Evolutionary conservation across 1,140 invertebrate genomes (phyloP).

Genomic region (Neelides sp.): DNA sequence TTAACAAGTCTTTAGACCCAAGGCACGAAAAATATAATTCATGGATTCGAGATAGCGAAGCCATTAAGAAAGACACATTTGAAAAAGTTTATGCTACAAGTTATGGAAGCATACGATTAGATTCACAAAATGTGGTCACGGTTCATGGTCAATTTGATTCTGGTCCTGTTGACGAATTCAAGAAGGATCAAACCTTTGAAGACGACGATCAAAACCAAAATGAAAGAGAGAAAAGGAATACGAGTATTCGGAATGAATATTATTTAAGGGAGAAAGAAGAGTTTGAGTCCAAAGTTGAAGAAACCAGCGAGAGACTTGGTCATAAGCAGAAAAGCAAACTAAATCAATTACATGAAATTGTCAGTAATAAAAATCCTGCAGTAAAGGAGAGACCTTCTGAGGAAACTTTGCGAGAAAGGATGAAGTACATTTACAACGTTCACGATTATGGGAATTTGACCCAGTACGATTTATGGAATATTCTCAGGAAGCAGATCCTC

Average conservation of each 20-base stretch:
- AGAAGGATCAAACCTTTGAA: slow-evolving; percentile 14
- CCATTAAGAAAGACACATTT: neutral
- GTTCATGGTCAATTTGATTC: slow-evolving; percentile 1
- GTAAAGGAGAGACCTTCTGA: neutral
- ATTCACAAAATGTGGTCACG: slow-evolving; percentile 5
- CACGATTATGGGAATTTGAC: slow-evolving; percentile 23
- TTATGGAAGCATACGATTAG: slow-evolving; percentile 1
- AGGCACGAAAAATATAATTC: no score
- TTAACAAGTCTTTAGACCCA: no score
- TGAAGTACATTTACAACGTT: neutral
- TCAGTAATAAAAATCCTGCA: neutral
- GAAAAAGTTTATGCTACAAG: neutral
- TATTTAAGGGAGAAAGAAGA: neutral
- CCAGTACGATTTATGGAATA: slow-evolving; percentile 23
- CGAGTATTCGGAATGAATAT: neutral
- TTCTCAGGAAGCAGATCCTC: slow-evolving; percentile 26
- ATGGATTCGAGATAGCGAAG: no score
- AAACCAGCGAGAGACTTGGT: neutral
- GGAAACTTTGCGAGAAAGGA: neutral
- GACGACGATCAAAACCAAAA: neutral
- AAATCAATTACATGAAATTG: neutral
- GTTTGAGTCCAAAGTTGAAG: neutral
- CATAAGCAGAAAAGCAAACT: neutral
- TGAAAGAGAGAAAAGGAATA: neutral
- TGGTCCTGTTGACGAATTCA: slow-evolving; percentile 4